Percentiles rank a stretch among this genome's conserved stretches.
Conservation (phyloP, 2,797 vertebrate species). For the Tolypeutes matacus region DNA sequence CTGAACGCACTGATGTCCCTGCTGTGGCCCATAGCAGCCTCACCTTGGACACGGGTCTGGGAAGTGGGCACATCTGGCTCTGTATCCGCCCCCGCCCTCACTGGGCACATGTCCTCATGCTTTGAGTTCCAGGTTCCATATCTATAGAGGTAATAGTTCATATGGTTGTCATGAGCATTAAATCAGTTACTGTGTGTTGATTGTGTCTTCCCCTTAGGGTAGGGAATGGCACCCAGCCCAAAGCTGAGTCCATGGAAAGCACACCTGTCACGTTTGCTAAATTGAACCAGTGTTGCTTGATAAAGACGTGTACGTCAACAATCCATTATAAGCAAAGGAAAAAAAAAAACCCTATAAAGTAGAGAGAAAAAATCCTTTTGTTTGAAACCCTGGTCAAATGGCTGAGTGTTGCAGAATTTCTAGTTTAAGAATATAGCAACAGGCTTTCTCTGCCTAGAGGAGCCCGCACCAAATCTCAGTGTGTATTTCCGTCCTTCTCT, state of each 20-base stretch:
- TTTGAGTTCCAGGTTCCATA: neutral
- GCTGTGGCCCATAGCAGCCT: too few relatives aligned
- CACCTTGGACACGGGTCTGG: neutral
- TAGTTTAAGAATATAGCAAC: neutral
- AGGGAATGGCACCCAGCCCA: neutral
- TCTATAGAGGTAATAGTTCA: neutral
- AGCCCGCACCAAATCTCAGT: too few relatives aligned
- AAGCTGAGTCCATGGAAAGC: neutral
- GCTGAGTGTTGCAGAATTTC: neutral
- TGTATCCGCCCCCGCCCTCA: accelerated
- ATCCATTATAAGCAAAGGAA: neutral
- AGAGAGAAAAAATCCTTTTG: neutral
- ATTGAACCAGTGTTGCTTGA: neutral
- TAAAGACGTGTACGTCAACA: neutral
- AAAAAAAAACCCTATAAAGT: too few relatives aligned
- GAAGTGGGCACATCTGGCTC: too few relatives aligned
- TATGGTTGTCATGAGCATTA: neutral
- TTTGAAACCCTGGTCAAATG: neutral
- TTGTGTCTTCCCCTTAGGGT: neutral
- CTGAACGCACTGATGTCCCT: neutral
- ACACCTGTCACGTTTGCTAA: neutral
- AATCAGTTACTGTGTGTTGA: neutral
- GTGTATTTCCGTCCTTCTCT: too few relatives aligned
- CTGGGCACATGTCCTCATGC: neutral
- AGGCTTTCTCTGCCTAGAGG: too few relatives aligned